Conservation (phyloP, 2,113 vertebrate species). For the Protobothrops mucrosquamatus region DNA sequence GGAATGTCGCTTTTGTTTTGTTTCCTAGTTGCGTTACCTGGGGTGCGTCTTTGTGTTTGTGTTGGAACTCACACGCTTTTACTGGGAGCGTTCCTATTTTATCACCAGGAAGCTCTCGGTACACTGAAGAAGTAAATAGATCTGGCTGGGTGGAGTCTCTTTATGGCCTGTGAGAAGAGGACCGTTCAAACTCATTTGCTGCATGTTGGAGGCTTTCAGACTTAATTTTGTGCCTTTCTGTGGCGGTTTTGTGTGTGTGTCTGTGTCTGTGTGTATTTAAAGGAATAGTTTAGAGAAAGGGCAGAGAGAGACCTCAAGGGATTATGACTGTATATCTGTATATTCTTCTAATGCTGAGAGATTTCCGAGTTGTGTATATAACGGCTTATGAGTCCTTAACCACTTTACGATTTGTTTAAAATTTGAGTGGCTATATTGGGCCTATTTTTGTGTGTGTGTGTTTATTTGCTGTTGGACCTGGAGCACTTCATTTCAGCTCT, state of each 20-base stretch:
- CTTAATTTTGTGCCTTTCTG: background rate
- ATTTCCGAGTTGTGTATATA: background rate
- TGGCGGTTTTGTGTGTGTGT: background rate
- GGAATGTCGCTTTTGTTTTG: background rate
- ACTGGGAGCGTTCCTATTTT: background rate
- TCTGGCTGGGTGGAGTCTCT: background rate
- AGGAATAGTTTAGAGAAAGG: background rate
- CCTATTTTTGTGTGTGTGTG: background rate
- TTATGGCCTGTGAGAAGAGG: background rate
- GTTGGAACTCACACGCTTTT: background rate
- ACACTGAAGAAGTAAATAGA: background rate
- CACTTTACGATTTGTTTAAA: background rate
- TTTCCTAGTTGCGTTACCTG: background rate
- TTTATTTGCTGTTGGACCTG: rapidly evolving
- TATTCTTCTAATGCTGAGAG: background rate
- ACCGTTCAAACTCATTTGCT: background rate
- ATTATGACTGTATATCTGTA: background rate
- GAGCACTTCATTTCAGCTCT: rapidly evolving
- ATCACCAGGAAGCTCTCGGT: background rate
- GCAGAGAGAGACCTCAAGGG: background rate
- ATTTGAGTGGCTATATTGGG: background rate
- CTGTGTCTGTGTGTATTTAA: background rate
- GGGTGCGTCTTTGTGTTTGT: background rate
- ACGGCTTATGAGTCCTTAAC: background rate
- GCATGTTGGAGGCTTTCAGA: background rate